These are phyloP conservation scores for Antheraea pernyi DNA, from an alignment of 1,140 invertebrate species.

Conservation along the genomic window DNA sequence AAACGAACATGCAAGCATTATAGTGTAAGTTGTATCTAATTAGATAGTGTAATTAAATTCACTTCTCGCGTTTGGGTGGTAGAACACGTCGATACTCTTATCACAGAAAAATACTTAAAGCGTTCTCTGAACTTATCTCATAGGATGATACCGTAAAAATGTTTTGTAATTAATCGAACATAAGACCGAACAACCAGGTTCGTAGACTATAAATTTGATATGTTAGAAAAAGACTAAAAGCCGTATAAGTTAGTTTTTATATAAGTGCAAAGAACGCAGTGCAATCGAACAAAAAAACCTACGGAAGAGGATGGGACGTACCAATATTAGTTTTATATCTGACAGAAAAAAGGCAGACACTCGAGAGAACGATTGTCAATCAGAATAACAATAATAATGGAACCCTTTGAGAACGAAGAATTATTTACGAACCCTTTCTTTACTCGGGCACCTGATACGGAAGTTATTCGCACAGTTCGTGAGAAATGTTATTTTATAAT, in stretches of 20 bases:
- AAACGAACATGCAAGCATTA: conserved; percentile 61
- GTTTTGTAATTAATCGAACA: conserved; percentile 8
- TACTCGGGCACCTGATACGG: conserved; percentile 69
- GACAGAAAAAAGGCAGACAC: conserved; percentile 68
- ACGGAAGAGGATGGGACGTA: conserved; percentile 74
- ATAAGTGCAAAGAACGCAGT: conserved; percentile 43
- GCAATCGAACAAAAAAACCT: conserved; percentile 48
- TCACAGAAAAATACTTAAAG: conserved; percentile 23
- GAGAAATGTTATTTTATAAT: conserved; percentile 37
- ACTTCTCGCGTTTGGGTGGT: conserved; percentile 65
- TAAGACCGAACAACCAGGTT: neutral
- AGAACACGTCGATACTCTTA: conserved; percentile 45
- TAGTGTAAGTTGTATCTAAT: conserved; percentile 62
- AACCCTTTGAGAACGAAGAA: conserved; percentile 60
- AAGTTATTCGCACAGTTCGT: conserved; percentile 68
- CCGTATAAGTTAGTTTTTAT: conserved; percentile 60
- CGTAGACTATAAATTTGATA: conserved; percentile 35
- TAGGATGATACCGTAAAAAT: neutral
- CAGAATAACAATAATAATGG: conserved; percentile 73
- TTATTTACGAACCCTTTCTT: conserved; percentile 70
- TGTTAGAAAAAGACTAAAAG: conserved; percentile 47
- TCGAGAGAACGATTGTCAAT: conserved; percentile 71
- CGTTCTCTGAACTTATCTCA: conserved; percentile 19
- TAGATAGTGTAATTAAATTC: conserved; percentile 62
- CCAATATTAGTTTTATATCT: conserved; percentile 78